Base-by-base conservation (phyloP, 2,888 invertebrate species). In the Drosophila monieri region DNA sequence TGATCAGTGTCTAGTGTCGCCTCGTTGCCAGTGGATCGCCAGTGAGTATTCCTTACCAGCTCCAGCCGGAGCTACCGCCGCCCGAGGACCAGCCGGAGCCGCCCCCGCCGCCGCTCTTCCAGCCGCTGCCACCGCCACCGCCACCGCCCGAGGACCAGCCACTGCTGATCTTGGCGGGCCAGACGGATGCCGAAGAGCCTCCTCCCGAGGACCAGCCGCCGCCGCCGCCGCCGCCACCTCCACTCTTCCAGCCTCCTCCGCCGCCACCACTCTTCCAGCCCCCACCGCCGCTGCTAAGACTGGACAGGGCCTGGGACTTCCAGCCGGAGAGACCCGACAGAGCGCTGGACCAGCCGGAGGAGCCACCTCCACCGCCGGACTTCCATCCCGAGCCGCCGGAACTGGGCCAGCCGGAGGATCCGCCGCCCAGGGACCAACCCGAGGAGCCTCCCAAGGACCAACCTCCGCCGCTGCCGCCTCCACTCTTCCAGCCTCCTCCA, bases 221-320 rank as follows among this genome's bases (percentile, higher is more conserved):
- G 15, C 76, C 56, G 6, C 75, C 73, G n/a, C 73, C 77, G 9
- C 81, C 56, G 6, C 75, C 73, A 12, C 73, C 77, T 9, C 81
- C 71, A 39, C 77, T 72, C 52, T 73, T 77, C 70, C 89, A 84
- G 37, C 81, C 27, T 9, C 27, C 27, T 9, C 27, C 57, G 1
- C 77, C 60, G 6, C 73, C 77, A 8, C 81, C 71, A 39, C 77
- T 72, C 52, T 73, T 77, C 70, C 89, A 84, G 37, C 81, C 80
- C 1, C 77, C 27, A 2, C 27, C 80, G 1, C 77, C 76, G 1
- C 71, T 48, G 1, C 71, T 48, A 15, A 39, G 39, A 4, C 39
- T 4, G 39, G 39, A 39, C 39, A 39, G 15, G 15, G 39, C 39
- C 39, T 39, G 39, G 39, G 39, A 39, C 39, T 39, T 39, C 39